Percentiles rank a stretch among this genome's conserved stretches.
Evolutionary conservation across 1,140 invertebrate species (phyloP).

Genomic region (Ctenoplectra terminalis): DNA sequence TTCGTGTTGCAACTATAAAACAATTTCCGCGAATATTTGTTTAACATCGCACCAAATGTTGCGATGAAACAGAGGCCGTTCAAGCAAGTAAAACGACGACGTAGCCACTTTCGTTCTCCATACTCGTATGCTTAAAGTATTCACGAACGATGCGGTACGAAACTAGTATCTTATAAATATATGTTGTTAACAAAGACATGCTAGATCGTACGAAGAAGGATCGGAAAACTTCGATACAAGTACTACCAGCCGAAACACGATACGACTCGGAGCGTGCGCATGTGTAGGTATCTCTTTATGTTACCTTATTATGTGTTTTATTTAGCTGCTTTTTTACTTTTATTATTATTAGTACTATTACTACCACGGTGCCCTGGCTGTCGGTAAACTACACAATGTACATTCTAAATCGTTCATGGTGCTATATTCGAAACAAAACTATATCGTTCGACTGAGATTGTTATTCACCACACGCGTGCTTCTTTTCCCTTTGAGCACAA

Average conservation of each 20-base stretch:
- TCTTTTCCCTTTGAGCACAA: slow-evolving; percentile 4
- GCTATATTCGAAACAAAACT: slow-evolving; percentile 51
- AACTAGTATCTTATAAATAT: slow-evolving; percentile 65
- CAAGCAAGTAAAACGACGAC: not conserved
- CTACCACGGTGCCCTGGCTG: slow-evolving; percentile 73
- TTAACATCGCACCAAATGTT: not conserved
- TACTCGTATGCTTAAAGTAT: slow-evolving; percentile 1
- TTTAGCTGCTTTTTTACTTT: slow-evolving; percentile 43
- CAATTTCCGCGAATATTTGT: not conserved
- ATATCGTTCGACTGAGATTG: slow-evolving; percentile 36
- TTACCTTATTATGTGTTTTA: slow-evolving; percentile 58
- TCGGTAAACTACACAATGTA: slow-evolving; percentile 60
- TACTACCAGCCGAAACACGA: slow-evolving; percentile 61
- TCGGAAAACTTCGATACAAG: slow-evolving; percentile 46
- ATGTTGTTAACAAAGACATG: slow-evolving; percentile 46
- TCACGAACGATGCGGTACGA: slow-evolving; percentile 67
- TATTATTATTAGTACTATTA: slow-evolving; percentile 70
- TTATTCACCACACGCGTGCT: slow-evolving; percentile 16
- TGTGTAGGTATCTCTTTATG: slow-evolving; percentile 66
- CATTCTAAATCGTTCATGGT: slow-evolving; percentile 55
- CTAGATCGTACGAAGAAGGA: slow-evolving; percentile 58
- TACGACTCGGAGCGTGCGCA: slow-evolving; percentile 57
- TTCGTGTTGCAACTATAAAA: not conserved
- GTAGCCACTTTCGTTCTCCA: not conserved
- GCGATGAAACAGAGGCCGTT: slow-evolving; percentile 5